Evolutionary conservation across 2,888 invertebrate species (phyloP).

Genomic region (Drosophila koepferae): DNA sequence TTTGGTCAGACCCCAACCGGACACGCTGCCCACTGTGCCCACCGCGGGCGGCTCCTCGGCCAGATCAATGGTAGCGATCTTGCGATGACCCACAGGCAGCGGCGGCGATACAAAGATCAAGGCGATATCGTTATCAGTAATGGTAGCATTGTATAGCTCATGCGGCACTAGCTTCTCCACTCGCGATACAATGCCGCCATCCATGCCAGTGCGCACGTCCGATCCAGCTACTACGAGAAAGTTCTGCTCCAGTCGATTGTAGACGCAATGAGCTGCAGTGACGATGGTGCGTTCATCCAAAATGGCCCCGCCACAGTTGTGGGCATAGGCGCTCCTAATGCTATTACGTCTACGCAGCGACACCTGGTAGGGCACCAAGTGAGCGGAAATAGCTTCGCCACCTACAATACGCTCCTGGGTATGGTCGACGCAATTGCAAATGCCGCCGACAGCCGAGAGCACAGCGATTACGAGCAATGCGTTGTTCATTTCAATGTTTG

Average conservation of each 20-base stretch:
- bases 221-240: constrained; percentile 84
- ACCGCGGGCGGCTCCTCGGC: constrained; percentile 41
- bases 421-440: constrained; percentile 16
- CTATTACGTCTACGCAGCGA: constrained; percentile 68
- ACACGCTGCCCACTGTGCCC: constrained; percentile 61
- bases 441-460: constrained; percentile 15
- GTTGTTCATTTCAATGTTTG: constrained; percentile 51
- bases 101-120: constrained; percentile 76
- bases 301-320: constrained; percentile 59
- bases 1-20: constrained; percentile 76
- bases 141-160: constrained; percentile 83
- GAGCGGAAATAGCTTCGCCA: constrained; percentile 62
- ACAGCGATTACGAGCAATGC: constrained; percentile 18
- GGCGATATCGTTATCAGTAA: constrained; percentile 87
- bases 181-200: constrained; percentile 86
- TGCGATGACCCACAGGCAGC: constrained; percentile 49
- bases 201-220: constrained; percentile 79
- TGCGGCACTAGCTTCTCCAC: constrained; percentile 86
- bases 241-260: constrained; percentile 41
- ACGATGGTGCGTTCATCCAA: constrained; percentile 57
- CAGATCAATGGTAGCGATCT: constrained; percentile 60
- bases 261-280: constrained; percentile 82
- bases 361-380: constrained; percentile 66
- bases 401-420: constrained; percentile 71
- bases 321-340: constrained; percentile 47